phyloP scores from a whole-genome alignment of 2,888 invertebrate species.

The Acleris cristana region DNA sequence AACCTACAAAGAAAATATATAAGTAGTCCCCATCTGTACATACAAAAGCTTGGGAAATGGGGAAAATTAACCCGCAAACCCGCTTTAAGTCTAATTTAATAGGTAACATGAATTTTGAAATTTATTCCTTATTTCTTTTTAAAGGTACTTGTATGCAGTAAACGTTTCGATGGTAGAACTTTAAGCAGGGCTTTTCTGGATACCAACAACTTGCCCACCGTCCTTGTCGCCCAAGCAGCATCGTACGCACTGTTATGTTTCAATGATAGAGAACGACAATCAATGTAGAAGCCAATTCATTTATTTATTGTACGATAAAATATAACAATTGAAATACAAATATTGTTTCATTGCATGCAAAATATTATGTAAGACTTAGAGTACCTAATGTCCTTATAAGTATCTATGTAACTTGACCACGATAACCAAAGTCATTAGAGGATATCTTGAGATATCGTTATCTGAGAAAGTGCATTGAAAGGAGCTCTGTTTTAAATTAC shows the following conservation, averaged over 20 bases:
- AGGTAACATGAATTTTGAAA: background rate
- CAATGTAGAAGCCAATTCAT: background rate
- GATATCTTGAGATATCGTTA: background rate
- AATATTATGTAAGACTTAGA: background rate
- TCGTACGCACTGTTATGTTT: too few species aligned
- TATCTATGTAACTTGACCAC: background rate
- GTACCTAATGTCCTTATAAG: conserved; percentile 1
- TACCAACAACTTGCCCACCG: too few species aligned
- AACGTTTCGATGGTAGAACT: background rate
- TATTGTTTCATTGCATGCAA: background rate
- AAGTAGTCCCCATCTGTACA: too few species aligned
- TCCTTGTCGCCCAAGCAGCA: too few species aligned
- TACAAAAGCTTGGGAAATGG: too few species aligned
- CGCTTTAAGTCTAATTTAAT: too few species aligned
- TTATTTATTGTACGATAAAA: background rate
- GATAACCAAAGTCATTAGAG: too few species aligned
- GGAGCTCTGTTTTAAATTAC: too few species aligned
- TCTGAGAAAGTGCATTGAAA: background rate
- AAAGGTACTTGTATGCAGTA: background rate
- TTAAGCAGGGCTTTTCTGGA: too few species aligned
- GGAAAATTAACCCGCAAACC: too few species aligned
- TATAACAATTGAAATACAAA: background rate
- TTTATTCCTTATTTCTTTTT: background rate
- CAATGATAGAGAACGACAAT: too few species aligned
- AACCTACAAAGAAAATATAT: too few species aligned